These are phyloP conservation scores for Vimba vimba DNA, from an alignment of 2,113 vertebrate species.

Conservation along the genomic window DNA sequence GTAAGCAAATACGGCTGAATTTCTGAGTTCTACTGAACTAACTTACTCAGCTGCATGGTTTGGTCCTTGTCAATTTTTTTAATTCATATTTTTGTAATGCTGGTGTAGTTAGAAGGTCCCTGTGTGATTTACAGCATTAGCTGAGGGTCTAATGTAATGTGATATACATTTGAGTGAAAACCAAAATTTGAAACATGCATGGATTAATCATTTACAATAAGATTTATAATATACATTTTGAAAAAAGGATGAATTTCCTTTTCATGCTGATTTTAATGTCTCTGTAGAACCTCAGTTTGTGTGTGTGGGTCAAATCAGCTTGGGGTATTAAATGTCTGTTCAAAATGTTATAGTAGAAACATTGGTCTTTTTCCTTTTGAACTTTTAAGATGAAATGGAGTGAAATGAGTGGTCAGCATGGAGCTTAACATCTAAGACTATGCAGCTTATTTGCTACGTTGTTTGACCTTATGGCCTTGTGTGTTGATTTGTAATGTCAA, in stretches of 20 bases:
- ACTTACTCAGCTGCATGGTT: not conserved
- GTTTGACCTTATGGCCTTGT: constrained; percentile 19
- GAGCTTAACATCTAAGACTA: not conserved
- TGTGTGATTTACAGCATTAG: not conserved
- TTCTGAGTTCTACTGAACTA: not conserved
- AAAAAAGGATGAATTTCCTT: not conserved
- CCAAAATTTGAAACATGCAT: not conserved
- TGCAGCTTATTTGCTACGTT: not conserved
- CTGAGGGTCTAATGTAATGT: not conserved
- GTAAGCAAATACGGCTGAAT: not conserved
- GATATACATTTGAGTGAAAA: no score
- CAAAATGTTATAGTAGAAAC: not conserved
- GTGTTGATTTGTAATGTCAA: constrained; percentile 14
- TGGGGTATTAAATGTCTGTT: not conserved
- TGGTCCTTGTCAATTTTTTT: not conserved
- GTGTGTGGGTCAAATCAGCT: not conserved
- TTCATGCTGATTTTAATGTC: not conserved
- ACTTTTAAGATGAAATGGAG: not conserved
- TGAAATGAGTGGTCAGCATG: not conserved
- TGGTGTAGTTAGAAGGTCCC: not conserved
- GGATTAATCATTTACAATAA: not conserved
- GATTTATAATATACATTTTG: not conserved
- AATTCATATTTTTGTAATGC: not conserved
- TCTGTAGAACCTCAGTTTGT: not conserved
- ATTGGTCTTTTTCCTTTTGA: not conserved